phyloP scores from a whole-genome alignment of 2,797 vertebrate genomes.

The Scomberomorus guttatus region DNA sequence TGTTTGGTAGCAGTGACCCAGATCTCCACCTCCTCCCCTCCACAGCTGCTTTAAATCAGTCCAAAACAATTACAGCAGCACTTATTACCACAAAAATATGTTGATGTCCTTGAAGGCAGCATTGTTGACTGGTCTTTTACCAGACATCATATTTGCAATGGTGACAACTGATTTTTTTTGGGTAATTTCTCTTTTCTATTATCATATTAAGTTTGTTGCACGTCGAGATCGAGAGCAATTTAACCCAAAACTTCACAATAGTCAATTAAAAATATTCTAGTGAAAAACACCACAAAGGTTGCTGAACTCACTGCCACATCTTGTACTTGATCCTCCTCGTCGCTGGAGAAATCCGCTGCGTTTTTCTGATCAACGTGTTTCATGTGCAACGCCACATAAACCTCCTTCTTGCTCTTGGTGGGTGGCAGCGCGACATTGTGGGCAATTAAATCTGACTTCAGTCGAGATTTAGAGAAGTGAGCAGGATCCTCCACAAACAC shows the following conservation, averaged over 20 bases:
- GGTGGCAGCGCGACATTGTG: conserved; percentile 82
- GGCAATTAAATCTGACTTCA: conserved; percentile 81
- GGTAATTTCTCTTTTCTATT: too few relatives aligned
- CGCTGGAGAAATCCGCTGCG: conserved; percentile 85
- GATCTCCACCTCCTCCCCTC: conserved; percentile 16
- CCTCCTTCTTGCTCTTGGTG: conserved; percentile 76
- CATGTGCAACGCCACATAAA: conserved; percentile 80
- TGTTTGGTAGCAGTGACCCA: conserved; percentile 55
- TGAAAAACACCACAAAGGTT: neutral
- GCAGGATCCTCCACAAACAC: conserved; percentile 75
- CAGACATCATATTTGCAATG: neutral
- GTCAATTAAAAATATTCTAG: neutral
- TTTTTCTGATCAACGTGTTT: conserved; percentile 74
- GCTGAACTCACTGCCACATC: conserved; percentile 75
- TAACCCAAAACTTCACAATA: neutral
- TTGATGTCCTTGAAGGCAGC: conserved; percentile 1
- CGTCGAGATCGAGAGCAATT: neutral
- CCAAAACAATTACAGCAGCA: neutral
- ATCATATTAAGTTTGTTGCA: too few relatives aligned
- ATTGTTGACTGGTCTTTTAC: neutral
- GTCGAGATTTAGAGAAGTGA: conserved; percentile 80
- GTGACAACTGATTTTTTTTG: neutral
- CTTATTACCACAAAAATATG: neutral
- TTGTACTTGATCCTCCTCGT: conserved; percentile 79
- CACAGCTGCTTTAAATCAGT: conserved; percentile 31